Percentiles rank a stretch among this genome's conserved stretches.
These are phyloP conservation scores for Syngnathus rostellatus DNA, from an alignment of 2,797 vertebrate genomes.

Conservation along the genomic window DNA sequence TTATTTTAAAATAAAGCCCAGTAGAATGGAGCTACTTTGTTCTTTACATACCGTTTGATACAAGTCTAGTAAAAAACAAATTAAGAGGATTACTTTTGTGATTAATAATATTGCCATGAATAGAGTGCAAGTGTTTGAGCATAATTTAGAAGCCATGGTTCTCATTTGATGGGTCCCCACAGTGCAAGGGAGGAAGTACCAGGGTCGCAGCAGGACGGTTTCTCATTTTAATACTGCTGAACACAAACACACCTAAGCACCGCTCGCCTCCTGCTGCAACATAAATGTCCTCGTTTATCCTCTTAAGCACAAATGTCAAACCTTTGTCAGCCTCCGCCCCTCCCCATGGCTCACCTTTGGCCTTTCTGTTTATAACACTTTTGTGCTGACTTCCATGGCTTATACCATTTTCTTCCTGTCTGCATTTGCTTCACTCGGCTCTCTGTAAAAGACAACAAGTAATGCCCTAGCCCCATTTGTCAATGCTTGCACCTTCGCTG, in stretches of 20 bases:
- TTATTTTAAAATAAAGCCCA: background rate
- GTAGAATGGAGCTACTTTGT: background rate
- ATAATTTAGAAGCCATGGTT: constrained; percentile 20
- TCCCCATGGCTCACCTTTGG: constrained; percentile 17
- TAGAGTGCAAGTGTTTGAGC: background rate
- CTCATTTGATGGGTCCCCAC: constrained; percentile 16
- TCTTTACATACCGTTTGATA: background rate
- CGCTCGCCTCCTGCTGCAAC: constrained; percentile 64
- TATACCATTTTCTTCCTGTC: constrained; percentile 1
- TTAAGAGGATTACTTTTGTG: background rate
- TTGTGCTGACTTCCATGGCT: constrained; percentile 31
- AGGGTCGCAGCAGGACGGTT: constrained; percentile 2
- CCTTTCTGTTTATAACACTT: constrained; percentile 1
- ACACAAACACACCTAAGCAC: constrained; percentile 40
- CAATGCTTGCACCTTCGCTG: constrained; percentile 27
- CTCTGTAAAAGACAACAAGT: constrained; percentile 1
- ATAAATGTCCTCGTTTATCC: constrained; percentile 77
- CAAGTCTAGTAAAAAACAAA: too few relatives aligned
- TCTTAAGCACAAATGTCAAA: constrained; percentile 77
- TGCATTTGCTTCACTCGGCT: background rate
- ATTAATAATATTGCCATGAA: background rate
- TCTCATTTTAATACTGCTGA: constrained; percentile 38
- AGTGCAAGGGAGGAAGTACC: background rate
- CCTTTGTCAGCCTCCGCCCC: constrained; percentile 49
- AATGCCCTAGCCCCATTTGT: background rate